Evolutionary conservation across 2,888 invertebrate species (phyloP), one percentile per base, ranked within the genome.

Genomic region (Archaeoteleia sp.): DNA sequence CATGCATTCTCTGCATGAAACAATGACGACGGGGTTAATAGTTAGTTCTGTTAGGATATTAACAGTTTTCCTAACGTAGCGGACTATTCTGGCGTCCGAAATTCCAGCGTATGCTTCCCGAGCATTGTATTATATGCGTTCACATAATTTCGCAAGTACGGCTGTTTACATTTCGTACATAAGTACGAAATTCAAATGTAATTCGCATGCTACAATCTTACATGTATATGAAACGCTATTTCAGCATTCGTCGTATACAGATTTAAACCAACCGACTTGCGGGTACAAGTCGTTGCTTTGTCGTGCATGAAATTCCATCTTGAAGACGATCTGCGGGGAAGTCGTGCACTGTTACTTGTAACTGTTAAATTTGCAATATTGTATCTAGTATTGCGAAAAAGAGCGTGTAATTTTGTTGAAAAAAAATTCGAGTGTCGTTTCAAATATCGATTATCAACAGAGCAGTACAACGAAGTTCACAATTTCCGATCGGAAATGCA

Each of bases 41-140:
- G 63, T 63, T 55, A 15, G 48, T 55, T 55, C 37, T 49, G 34
- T 37, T 10, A 13, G 54, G 49, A 42, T 63, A 55, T 63, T 49
- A 63, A 63, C 63, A 63, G 63, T 55, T 62, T 62, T 54, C 54
- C 54, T 62, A 63, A 63, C 49, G 43, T 49, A 25, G 49, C 48
- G 25, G 63, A 49, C 54, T 48, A 49, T 62, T 62, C n/a, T 42
- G 12, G 29, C 20, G 63, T 54, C 62, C 54, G 42, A 54, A 60
- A 62, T 62, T 54, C 53, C 46, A 27, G 34, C 34, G 48, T 39
- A 29, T 46, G 37, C 27, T 40, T 34, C 54, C 46, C 40, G 13
- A 42, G 54, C 42, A 29, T 43, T 42, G 60, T 60, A 37, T 51
- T 51, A 48, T 48, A 48, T 54, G 48, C 35, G 42, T 23, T 42